A percentile compares a stretch with the other conserved stretches of the same genome.
These are phyloP conservation scores for Drosophila subobscura DNA, from an alignment of 1,140 invertebrate genomes.

Conservation along the genomic window DNA sequence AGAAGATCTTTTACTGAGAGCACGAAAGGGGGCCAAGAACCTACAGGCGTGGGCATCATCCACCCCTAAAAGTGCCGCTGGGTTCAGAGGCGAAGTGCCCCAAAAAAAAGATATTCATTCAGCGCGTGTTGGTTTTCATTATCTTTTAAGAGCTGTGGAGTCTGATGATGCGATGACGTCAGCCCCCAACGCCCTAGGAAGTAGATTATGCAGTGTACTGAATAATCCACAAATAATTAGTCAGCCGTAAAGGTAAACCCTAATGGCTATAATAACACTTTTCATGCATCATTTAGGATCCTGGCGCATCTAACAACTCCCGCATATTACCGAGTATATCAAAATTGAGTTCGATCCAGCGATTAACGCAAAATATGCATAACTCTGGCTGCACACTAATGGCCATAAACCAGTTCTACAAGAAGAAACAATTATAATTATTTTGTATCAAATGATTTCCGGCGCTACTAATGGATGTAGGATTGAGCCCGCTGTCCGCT, in stretches of 20 bases:
- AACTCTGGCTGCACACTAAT: not conserved
- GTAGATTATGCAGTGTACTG: conserved; percentile 41
- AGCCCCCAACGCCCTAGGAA: conserved; percentile 11
- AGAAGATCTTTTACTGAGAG: no score
- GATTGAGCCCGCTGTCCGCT: no score
- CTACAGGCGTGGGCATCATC: not conserved
- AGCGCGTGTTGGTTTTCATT: conserved; percentile 20
- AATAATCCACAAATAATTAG: conserved; percentile 61
- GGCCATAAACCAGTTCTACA: no score
- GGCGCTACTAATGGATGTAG: no score
- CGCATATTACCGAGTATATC: conserved; percentile 13
- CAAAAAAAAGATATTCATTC: conserved; percentile 4
- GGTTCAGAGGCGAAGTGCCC: conserved; percentile 15
- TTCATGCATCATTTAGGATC: conserved; percentile 73
- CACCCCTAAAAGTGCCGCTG: not conserved
- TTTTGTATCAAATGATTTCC: not conserved
- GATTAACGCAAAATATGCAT: not conserved
- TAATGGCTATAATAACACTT: conserved; percentile 40
- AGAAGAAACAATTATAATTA: no score
- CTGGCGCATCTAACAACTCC: conserved; percentile 59
- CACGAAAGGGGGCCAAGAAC: not conserved
- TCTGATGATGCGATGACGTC: conserved; percentile 20
- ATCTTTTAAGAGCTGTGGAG: conserved; percentile 9
- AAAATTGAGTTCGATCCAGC: conserved; percentile 18
- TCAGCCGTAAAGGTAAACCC: conserved; percentile 14